Conservation (phyloP, 2,888 invertebrate genomes). For the Athalia cordata region DNA sequence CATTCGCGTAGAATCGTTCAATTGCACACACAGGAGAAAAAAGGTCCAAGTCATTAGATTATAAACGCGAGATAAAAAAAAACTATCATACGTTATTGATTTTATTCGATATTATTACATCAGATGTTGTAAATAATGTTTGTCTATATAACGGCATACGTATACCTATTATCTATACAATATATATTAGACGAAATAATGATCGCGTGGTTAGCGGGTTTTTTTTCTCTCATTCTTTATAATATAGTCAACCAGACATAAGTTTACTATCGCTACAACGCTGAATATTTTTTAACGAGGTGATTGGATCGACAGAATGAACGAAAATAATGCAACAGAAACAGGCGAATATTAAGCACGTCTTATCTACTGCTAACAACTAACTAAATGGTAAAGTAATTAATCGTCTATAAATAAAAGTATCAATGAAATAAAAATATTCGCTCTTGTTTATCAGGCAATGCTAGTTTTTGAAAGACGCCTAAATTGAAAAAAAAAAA, state of each 20-base stretch:
- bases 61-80: background rate
- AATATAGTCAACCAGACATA: background rate
- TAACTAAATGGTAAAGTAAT: background rate
- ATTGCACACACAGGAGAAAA: slow-evolving; percentile 4
- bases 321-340: background rate
- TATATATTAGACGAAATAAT: too few relatives aligned
- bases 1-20: slow-evolving; percentile 16
- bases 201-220: too few relatives aligned
- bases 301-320: slow-evolving; percentile 13
- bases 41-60: slow-evolving; percentile 30
- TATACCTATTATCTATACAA: too few relatives aligned
- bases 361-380: slow-evolving; percentile 6
- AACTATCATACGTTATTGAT: background rate
- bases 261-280: background rate
- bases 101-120: background rate
- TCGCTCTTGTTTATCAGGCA: background rate
- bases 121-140: background rate
- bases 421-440: background rate
- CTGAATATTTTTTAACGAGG: slow-evolving; percentile 1
- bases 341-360: background rate
- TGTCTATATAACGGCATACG: background rate
- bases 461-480: too few relatives aligned
- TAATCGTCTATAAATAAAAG: background rate
- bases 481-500: too few relatives aligned
- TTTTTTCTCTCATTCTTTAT: background rate